Evolutionary conservation across 2,888 invertebrate species (phyloP), one percentile per base, ranked within the genome.

Genomic region (Conomelus anceps): DNA sequence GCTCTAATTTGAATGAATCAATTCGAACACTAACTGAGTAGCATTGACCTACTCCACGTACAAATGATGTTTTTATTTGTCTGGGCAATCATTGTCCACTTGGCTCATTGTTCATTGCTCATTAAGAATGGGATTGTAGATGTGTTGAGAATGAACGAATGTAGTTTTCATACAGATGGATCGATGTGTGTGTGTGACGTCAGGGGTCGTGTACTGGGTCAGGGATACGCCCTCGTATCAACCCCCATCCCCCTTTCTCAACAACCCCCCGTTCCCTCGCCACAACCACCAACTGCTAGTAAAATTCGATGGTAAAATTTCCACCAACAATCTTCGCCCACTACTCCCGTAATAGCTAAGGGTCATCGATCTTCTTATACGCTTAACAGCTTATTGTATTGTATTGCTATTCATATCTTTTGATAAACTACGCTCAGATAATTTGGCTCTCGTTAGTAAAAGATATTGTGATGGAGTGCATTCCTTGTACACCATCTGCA

Each of bases 161-260:
- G 63, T 63, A 86, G 86, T 86, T 86, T 86, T 86, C 26, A 86
- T 86, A 86, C 29, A 22, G 29, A 24, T 86, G 86, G 86, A 86
- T 86, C 86, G 86, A 86, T 86, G 23, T 29, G 22, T 29, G 22
- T 22, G 22, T 22, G 86, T 86, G 86, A 86, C 86, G 86, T 86
- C 86, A 86, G 26, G 86, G 63, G 63, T 34, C 86, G 86, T 86
- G 86, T 86, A 86, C 86, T 86, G 86, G 86, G 86, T 86, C 86
- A 86, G 86, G 86, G 86, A 86, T 86, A 86, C 86, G 86, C 86
- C 86, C 86, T 86, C 86, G 86, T 86, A 29, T 63, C n/a, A 63
- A 20, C n/a, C 63, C 23, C 1, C 85, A 23, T 0, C 89, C n/a
- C n/a, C 22, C 0, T 85, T 17, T n/a, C 4, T 17, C 85, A 23